Percentiles rank a stretch among this genome's conserved stretches.
Evolutionary conservation across 2,113 vertebrate species (phyloP).

Genomic region (Entelurus aequoreus): DNA sequence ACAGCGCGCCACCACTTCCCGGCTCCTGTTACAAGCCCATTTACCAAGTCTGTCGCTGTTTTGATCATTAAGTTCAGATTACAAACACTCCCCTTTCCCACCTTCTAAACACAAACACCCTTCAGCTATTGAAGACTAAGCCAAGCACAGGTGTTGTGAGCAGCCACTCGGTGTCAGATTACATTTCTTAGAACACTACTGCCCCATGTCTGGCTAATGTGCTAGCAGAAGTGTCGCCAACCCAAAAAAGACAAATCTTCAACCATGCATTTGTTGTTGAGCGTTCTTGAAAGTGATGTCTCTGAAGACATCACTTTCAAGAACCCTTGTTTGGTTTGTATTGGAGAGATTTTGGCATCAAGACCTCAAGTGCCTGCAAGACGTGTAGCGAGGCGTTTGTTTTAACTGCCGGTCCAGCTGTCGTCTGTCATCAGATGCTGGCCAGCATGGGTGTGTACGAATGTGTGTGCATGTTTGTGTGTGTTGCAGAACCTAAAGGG

Average conservation of each 20-base stretch:
- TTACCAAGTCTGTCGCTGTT: slow-evolving; percentile 46
- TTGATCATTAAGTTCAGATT: slow-evolving; percentile 65
- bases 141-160: slow-evolving; percentile 59
- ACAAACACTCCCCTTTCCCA: slow-evolving; percentile 42
- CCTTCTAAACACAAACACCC: slow-evolving; percentile 22
- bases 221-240: not conserved
- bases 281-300: not conserved
- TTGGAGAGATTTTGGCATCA: not conserved
- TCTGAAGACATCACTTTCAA: too few relatives aligned
- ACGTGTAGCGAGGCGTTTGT: slow-evolving; percentile 14
- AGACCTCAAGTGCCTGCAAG: not conserved
- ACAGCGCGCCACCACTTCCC: slow-evolving; percentile 37
- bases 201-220: not conserved
- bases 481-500: slow-evolving; percentile 20
- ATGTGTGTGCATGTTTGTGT: slow-evolving; percentile 7
- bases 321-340: not conserved
- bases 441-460: slow-evolving; percentile 59
- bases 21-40: slow-evolving; percentile 66
- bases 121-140: slow-evolving; percentile 52
- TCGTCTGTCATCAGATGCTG: slow-evolving; percentile 63
- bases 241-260: not conserved
- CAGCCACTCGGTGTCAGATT: slow-evolving; percentile 35
- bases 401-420: slow-evolving; percentile 58
- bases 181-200: slow-evolving; percentile 26
- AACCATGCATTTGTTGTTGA: too few relatives aligned